Conservation (phyloP, 1,140 invertebrate species). For the Lethocerus indicus region DNA sequence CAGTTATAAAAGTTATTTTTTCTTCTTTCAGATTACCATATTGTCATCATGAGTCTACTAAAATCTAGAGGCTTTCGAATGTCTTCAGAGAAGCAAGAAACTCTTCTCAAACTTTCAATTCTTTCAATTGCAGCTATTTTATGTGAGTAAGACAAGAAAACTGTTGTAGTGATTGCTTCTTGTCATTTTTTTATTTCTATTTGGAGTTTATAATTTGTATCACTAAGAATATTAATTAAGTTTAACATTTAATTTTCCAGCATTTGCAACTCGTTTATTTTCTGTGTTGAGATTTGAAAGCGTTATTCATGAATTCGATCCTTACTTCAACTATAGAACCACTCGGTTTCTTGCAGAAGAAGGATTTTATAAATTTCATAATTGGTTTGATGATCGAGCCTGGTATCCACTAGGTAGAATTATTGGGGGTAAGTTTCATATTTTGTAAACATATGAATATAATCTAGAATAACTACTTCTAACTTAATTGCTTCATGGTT, state of each 20-base stretch:
- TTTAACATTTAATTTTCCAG: slow-evolving; percentile 37
- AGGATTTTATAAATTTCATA: slow-evolving; percentile 95
- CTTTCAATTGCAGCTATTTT: slow-evolving; percentile 80
- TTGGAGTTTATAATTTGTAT: too few species aligned
- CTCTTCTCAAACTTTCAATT: slow-evolving; percentile 79
- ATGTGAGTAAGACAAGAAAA: too few species aligned
- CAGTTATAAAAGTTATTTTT: too few species aligned
- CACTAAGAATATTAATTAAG: slow-evolving; percentile 10
- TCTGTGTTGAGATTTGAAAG: slow-evolving; percentile 95
- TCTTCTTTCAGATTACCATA: too few species aligned
- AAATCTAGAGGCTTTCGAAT: slow-evolving; percentile 17
- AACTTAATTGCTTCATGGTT: too few species aligned
- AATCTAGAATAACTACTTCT: too few species aligned
- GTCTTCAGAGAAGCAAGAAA: slow-evolving; percentile 74
- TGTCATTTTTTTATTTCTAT: too few species aligned
- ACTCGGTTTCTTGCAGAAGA: slow-evolving; percentile 88
- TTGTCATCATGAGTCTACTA: slow-evolving; percentile 13
- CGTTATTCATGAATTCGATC: slow-evolving; percentile 98
- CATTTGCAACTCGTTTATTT: slow-evolving; percentile 87
- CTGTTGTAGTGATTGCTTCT: too few species aligned
- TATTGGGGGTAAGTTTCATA: slow-evolving; percentile 69
- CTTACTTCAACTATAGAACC: slow-evolving; percentile 96
- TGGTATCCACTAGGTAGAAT: slow-evolving; percentile 97
- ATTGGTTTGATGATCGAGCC: slow-evolving; percentile 98
- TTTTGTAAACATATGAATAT: too few species aligned